Base-by-base conservation (phyloP, 2,888 invertebrate species). In the Dasypogon diadema region DNA sequence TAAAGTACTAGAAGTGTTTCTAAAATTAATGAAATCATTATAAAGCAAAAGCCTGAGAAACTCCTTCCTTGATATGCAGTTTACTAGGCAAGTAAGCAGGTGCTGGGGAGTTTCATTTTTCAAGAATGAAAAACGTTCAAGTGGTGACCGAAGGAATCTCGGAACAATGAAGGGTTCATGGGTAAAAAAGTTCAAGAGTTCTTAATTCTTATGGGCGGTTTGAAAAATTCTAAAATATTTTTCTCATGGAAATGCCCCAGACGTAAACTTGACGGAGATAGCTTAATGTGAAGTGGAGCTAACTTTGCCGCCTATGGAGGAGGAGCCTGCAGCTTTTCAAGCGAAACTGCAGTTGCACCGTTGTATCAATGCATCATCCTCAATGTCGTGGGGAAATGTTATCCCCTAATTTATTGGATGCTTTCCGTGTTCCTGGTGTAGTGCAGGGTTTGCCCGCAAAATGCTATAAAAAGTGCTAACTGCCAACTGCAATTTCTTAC, bases 401-500 rank as follows among this genome's bases (percentile, higher is more conserved):
- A 70, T 70, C 70, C 22, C 51, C 21, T 70, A 70, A 70, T 70
- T 70, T 70, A 70, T 70, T 51, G 21, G 70, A 70, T 54, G 34
- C 70, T 70, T 18, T 30, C 12, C 54, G 30, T n/a, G 70, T 70
- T 70, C 51, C 54, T 70, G 70, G 21, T 51, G 70, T 54, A 34
- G 10, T 18, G 8, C 12, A 30, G 54, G 54, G 54, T 70, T 70
- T 70, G 30, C 70, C 70, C 70, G 34, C 54, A 70, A 70, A 54
- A 51, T 22, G 24, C 54, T 12, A 70, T 54, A 70, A 70, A 70
- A 70, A 70, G 70, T 54, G 70, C 54, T 54, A 70, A 70, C 70
- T 70, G 70, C 70, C 70, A 70, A 70, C 70, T 70, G 70, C 34
- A 70, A 51, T 54, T 70, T 70, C 70, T 70, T 70, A 70, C 70